phyloP scores from a whole-genome alignment of 2,888 invertebrate species.

The Drosophila gaucha region DNA sequence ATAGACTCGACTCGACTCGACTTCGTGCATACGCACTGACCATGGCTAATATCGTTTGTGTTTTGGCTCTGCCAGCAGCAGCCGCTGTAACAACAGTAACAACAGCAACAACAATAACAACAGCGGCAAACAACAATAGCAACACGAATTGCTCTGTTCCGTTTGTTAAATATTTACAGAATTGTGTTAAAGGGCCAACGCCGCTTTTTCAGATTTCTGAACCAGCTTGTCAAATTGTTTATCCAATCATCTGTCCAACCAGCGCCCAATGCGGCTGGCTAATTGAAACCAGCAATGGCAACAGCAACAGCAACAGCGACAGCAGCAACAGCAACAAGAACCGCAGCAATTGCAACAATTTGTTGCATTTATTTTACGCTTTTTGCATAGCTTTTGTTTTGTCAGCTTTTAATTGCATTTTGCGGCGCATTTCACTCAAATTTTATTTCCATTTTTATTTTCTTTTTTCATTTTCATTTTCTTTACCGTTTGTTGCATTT shows the following conservation, averaged over 20 bases:
- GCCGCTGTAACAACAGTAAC: conserved; percentile 17
- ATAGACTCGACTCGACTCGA: conserved; percentile 2
- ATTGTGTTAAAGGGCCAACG: conserved; percentile 29
- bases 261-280: conserved; percentile 51
- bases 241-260: conserved; percentile 18
- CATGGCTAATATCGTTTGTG: conserved; percentile 71
- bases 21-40: conserved; percentile 49
- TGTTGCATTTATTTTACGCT: conserved; percentile 68
- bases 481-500: conserved; percentile 35
- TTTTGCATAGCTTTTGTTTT: conserved; percentile 46
- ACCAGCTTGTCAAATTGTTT: conserved; percentile 27
- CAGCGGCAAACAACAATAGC: conserved; percentile 11
- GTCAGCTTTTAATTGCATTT: conserved; percentile 62
- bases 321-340: conserved; percentile 15
- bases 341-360: conserved; percentile 29
- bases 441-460: conserved; percentile 37
- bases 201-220: conserved; percentile 41
- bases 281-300: conserved; percentile 60
- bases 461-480: conserved; percentile 35
- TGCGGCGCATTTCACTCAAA: conserved; percentile 38
- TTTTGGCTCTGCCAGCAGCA: conserved; percentile 60
- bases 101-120: conserved; percentile 22
- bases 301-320: conserved; percentile 1
- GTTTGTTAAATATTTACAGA: conserved; percentile 68
- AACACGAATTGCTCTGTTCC: conserved; percentile 30